A percentile compares a stretch with the other conserved stretches of the same genome.
phyloP scores from a whole-genome alignment of 2,113 vertebrate genomes.

The Catagonus wagneri region DNA sequence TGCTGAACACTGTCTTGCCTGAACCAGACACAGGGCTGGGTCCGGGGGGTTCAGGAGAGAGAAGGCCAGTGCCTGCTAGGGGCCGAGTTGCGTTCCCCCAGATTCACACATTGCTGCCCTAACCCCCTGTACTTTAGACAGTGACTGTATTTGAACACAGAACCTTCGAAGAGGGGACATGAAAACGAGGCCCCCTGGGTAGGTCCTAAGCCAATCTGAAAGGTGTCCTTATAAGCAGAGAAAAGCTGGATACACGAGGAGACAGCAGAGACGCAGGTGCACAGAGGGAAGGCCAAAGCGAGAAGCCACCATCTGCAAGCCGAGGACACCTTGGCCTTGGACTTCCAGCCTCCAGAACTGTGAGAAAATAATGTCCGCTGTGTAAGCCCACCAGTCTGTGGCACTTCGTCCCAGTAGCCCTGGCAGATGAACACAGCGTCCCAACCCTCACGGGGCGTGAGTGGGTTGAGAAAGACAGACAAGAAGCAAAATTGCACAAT shows the following conservation, averaged over 20 bases:
- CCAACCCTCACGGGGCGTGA: neutral
- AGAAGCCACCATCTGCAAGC: neutral
- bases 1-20: neutral
- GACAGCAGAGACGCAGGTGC: fast-evolving
- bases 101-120: neutral
- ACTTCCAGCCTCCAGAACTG: neutral
- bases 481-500: neutral
- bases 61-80: neutral
- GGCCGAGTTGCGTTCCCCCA: neutral
- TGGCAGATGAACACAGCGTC: neutral
- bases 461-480: neutral
- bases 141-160: neutral
- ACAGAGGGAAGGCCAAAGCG: neutral
- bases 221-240: neutral
- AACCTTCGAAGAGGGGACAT: neutral
- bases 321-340: neutral
- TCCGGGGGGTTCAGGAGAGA: neutral
- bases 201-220: neutral
- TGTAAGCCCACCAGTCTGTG: neutral
- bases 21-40: neutral
- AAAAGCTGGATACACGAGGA: neutral
- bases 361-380: neutral
- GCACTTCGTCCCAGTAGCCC: neutral
- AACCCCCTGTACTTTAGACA: neutral
- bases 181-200: neutral